Base-by-base conservation (phyloP, 2,888 invertebrate species). In the Drosophila paranaensis region DNA sequence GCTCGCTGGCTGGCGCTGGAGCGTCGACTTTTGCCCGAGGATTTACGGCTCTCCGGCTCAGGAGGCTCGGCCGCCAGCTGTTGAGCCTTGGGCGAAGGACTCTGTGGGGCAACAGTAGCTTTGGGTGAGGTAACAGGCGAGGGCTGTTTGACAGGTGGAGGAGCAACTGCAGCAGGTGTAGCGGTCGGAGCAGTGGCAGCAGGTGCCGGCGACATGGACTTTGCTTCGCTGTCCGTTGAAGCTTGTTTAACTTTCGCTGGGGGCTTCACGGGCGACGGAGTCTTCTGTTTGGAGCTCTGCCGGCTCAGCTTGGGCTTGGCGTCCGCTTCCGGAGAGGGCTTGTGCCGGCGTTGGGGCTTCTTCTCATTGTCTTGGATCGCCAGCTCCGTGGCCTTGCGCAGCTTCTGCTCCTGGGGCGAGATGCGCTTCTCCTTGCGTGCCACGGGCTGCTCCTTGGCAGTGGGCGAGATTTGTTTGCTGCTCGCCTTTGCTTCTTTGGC, bases 271-370 rank as follows among this genome's bases (percentile, higher is more conserved):
- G 91, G 82, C 1, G 81, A 80, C 0, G 84, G 85, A n/a, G 51
- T 88, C 56, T 90, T 90, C 9, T 84, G 85, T 53, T 87, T 89
- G 13, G 89, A 87, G 13, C 57, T 39, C 43, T 88, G 90, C 0
- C 64, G 43, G 33, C 43, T 67, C 2, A 68, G 39, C 37, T 74
- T 82, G 2, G 69, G 8, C 14, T 81, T 89, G 8, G 25, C 9
- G 9, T 73, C 81, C 6, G 48, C 51, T 4, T 77, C 75, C 11
- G 71, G 48, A 0, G 66, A 53, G 3, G 55, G 14, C 40, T 87
- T 89, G 4, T 66, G 40, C 1, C 57, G 27, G 5, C 81, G 78
- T 14, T 58, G 55, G 4, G 27, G 9, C 20, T 65, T 63, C 13
- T 70, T 60, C 61, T 78, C 76, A 0, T 68, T 64, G 13, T 50